A percentile compares a stretch with the other conserved stretches of the same genome.
phyloP scores from a whole-genome alignment of 2,797 vertebrate genomes.

The Enteromius treurensis region DNA sequence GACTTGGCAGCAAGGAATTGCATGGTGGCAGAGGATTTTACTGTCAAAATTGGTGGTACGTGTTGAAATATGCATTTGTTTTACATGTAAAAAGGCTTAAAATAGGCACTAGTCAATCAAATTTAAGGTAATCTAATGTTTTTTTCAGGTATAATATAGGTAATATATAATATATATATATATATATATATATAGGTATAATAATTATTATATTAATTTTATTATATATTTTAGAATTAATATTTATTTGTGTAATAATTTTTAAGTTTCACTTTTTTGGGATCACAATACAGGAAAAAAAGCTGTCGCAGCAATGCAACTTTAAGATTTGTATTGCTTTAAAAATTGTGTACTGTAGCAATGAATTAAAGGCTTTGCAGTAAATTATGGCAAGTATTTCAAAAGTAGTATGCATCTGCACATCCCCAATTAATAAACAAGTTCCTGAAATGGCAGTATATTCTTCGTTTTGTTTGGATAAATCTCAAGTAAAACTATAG shows the following conservation, averaged over 20 bases:
- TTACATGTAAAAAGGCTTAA: not conserved
- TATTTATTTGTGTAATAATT: too few species aligned
- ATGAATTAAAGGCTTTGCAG: not conserved
- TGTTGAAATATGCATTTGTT: not conserved
- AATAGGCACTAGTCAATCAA: not conserved
- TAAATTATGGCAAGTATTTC: not conserved
- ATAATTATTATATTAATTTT: too few species aligned
- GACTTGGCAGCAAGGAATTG: slow-evolving; percentile 97
- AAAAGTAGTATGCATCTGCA: not conserved
- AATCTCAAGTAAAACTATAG: slow-evolving; percentile 32
- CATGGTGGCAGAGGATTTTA: slow-evolving; percentile 98
- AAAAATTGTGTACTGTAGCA: not conserved
- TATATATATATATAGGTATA: too few species aligned
- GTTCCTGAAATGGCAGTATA: not conserved
- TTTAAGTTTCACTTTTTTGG: too few species aligned
- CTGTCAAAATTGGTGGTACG: slow-evolving; percentile 96
- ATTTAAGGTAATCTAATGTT: not conserved
- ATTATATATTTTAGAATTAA: too few species aligned
- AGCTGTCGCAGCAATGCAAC: not conserved
- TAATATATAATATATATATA: too few species aligned
- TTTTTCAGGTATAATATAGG: too few species aligned
- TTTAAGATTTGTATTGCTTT: not conserved
- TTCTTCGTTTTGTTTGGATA: slow-evolving; percentile 42
- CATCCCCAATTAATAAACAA: too few species aligned
- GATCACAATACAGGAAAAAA: too few species aligned